Evolutionary conservation across 2,113 vertebrate species (phyloP).

Genomic region (Nanorana parkeri): DNA sequence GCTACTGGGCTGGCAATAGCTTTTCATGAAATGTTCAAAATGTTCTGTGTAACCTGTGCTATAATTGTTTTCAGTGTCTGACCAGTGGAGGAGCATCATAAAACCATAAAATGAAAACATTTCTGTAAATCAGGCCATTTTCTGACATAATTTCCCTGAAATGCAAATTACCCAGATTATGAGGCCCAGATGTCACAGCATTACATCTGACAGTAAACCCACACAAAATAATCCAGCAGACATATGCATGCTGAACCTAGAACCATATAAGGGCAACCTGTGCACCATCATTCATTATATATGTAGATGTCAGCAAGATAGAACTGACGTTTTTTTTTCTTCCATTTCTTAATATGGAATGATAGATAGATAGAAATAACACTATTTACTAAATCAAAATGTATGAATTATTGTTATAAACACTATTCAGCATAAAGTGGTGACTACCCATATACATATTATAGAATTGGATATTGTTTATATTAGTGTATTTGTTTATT

Average conservation of each 20-base stretch:
- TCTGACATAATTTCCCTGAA: background rate
- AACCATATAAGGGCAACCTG: background rate
- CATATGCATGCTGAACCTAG: background rate
- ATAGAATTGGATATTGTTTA: no score
- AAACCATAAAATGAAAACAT: constrained; percentile 21
- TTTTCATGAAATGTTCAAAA: background rate
- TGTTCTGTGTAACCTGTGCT: background rate
- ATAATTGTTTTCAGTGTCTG: background rate
- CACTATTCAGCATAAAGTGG: no score
- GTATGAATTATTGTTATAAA: no score
- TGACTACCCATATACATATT: no score
- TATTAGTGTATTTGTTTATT: no score
- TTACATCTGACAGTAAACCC: background rate
- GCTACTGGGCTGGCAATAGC: no score
- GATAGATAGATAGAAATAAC: no score
- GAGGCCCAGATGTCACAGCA: constrained; percentile 23
- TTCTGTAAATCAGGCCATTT: background rate
- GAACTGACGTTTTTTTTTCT: background rate
- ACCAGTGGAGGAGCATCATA: background rate
- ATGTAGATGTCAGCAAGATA: background rate
- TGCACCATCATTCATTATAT: background rate
- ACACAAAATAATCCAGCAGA: background rate
- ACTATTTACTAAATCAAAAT: no score
- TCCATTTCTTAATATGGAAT: no score
- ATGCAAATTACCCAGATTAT: constrained; percentile 15